Evolutionary conservation across 2,797 vertebrate species (phyloP).

Genomic region (Pachyuromys duprasi): DNA sequence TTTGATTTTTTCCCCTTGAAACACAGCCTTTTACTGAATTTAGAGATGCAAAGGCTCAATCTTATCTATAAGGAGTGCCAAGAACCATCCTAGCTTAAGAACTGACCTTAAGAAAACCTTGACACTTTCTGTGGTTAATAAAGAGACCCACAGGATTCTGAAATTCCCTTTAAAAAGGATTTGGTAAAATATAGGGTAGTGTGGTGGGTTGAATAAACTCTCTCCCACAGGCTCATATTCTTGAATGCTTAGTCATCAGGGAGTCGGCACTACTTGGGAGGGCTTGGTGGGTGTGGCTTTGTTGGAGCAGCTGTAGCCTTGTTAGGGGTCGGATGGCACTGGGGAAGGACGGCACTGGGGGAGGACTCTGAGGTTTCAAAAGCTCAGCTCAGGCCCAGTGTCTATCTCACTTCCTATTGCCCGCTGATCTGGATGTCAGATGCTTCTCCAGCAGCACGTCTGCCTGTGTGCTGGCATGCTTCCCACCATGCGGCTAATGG

Average conservation of each 20-base stretch:
- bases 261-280: background rate
- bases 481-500: background rate
- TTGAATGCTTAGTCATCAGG: background rate
- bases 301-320: background rate
- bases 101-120: background rate
- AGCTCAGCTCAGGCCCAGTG: background rate
- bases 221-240: background rate
- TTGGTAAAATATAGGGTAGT: background rate
- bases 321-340: no score
- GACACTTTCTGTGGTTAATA: constrained; percentile 24
- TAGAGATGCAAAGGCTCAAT: constrained; percentile 30
- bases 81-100: constrained; percentile 25
- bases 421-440: background rate
- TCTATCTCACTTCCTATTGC: background rate
- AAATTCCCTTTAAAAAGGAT: constrained; percentile 27
- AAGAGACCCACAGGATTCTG: background rate
- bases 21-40: constrained; percentile 37
- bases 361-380: background rate
- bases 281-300: background rate
- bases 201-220: background rate
- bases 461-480: background rate
- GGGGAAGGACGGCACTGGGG: no score
- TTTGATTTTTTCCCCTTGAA: background rate
- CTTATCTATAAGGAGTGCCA: constrained; percentile 35
- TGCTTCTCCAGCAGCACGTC: background rate